Evolutionary conservation across 2,797 vertebrate genomes (phyloP).

Genomic region (Carapus acus): DNA sequence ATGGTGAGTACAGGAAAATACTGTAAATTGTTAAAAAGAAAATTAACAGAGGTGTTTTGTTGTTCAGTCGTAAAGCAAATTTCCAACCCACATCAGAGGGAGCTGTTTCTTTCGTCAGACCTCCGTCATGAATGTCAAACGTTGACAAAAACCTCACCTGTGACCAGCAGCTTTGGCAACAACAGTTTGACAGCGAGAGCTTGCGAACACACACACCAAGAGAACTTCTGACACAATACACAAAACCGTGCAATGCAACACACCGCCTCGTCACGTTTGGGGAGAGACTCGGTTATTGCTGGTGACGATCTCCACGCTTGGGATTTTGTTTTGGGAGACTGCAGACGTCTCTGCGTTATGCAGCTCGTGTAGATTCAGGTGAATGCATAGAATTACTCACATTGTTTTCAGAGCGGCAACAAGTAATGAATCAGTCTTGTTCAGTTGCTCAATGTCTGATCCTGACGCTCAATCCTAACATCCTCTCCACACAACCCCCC

Average conservation of each 20-base stretch:
- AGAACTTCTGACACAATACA: too few relatives aligned
- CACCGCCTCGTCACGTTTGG: constrained; percentile 3
- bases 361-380: neutral
- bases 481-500: too few relatives aligned
- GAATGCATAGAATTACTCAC: constrained; percentile 20
- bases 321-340: too few relatives aligned
- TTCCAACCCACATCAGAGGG: neutral
- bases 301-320: too few relatives aligned
- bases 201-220: constrained; percentile 2
- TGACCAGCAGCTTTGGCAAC: constrained; percentile 41
- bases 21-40: too few relatives aligned
- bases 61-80: neutral
- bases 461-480: too few relatives aligned
- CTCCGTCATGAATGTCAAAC: too few relatives aligned
- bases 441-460: too few relatives aligned
- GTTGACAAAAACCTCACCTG: neutral
- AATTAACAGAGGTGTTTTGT: too few relatives aligned
- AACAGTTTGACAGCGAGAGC: constrained; percentile 30
- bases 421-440: neutral
- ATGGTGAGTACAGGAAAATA: too few relatives aligned
- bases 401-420: constrained; percentile 16
- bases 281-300: constrained; percentile 31
- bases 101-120: constrained; percentile 1
- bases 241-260: too few relatives aligned
- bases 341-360: constrained; percentile 1